Percentiles rank a stretch among this genome's conserved stretches.
Conservation (phyloP, 2,113 vertebrate species). For the Pitta sordida region DNA sequence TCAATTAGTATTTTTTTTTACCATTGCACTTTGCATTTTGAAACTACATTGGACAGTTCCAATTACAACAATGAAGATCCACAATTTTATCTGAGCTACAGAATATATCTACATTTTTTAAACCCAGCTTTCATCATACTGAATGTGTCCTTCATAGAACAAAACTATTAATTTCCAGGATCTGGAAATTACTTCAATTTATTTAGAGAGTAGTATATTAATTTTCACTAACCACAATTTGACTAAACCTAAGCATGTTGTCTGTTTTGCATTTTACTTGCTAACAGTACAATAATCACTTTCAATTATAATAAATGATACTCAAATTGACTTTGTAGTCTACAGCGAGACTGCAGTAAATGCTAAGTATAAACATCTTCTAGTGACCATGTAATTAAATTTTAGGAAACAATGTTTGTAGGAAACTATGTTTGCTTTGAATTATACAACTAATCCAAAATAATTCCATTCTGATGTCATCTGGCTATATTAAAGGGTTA, state of each 20-base stretch:
- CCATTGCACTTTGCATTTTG: neutral
- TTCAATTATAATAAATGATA: neutral
- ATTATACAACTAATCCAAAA: neutral
- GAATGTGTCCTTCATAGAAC: neutral
- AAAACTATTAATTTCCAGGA: neutral
- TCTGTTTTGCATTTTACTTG: neutral
- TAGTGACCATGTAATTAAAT: neutral
- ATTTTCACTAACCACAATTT: neutral
- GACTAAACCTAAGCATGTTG: neutral
- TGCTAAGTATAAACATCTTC: neutral
- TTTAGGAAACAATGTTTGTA: neutral
- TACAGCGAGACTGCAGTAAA: neutral
- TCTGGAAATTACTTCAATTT: neutral
- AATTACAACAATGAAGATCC: neutral
- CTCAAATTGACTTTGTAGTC: neutral
- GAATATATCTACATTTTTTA: neutral
- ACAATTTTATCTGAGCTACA: neutral
- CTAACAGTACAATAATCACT: neutral
- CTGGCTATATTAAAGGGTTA: conserved; percentile 3
- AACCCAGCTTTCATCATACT: neutral
- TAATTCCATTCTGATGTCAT: neutral
- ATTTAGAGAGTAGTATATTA: neutral
- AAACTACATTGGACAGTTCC: neutral
- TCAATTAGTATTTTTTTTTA: neutral
- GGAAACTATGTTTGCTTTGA: neutral